Evolutionary conservation across 2,797 vertebrate species (phyloP).

Genomic region (Mastacembelus armatus): DNA sequence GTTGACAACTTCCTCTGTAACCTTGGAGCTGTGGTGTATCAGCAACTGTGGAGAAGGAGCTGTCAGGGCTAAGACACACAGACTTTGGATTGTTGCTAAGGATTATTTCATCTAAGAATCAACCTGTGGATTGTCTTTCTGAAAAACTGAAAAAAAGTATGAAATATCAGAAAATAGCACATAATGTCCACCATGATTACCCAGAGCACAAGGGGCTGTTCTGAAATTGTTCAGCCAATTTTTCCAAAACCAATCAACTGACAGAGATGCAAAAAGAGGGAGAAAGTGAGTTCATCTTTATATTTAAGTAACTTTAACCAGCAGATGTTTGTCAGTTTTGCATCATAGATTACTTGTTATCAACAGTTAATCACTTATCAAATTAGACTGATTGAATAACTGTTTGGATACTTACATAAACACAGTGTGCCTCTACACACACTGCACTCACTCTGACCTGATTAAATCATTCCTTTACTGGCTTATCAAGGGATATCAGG

Average conservation of each 20-base stretch:
- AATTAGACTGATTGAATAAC: neutral
- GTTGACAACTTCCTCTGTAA: conserved; percentile 55
- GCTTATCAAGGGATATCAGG: conserved; percentile 2
- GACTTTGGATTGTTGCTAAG: neutral
- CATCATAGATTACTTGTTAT: neutral
- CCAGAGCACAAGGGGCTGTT: neutral
- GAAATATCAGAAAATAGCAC: neutral
- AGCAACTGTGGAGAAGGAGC: conserved; percentile 16
- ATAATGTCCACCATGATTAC: neutral
- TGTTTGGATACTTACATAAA: neutral
- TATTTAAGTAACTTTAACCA: neutral
- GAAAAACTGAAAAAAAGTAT: neutral
- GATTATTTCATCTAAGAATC: conserved; percentile 6
- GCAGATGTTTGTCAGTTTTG: neutral
- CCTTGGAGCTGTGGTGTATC: conserved; percentile 30
- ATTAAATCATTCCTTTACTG: neutral
- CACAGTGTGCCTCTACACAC: neutral
- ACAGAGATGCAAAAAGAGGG: neutral
- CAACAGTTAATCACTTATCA: neutral
- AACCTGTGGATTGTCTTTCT: neutral
- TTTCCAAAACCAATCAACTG: neutral
- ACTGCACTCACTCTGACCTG: neutral
- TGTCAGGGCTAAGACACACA: conserved; percentile 14
- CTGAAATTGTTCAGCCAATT: neutral
- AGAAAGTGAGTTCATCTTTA: neutral